Percentiles rank a stretch among this genome's conserved stretches.
phyloP scores from a whole-genome alignment of 2,888 invertebrate genomes.

The Platypus cylindrus region DNA sequence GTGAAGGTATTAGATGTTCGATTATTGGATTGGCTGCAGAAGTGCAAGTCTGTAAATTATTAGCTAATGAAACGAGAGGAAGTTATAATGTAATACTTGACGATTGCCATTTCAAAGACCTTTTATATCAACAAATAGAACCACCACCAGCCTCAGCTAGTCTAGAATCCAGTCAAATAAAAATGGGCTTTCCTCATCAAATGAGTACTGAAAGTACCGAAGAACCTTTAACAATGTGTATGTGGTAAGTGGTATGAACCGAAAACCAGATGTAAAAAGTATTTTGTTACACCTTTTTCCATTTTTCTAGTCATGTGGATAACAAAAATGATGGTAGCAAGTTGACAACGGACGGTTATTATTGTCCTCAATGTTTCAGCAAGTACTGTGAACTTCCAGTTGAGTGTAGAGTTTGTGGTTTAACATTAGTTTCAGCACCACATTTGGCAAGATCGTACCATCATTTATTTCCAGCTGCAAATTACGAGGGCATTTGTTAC shows the following conservation, averaged over 20 bases:
- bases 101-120: constrained; percentile 60
- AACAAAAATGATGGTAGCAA: constrained; percentile 54
- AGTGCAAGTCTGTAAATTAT: constrained; percentile 75
- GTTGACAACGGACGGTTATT: constrained; percentile 63
- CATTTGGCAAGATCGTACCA: constrained; percentile 96
- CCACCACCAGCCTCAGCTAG: constrained; percentile 60
- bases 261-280: neutral
- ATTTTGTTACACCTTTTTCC: neutral
- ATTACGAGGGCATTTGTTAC: constrained; percentile 61
- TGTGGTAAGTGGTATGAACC: constrained; percentile 53
- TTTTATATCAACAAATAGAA: constrained; percentile 51
- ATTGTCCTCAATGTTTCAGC: constrained; percentile 92
- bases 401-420: constrained; percentile 89
- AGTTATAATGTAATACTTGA: constrained; percentile 78
- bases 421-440: constrained; percentile 94
- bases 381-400: constrained; percentile 97
- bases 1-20: constrained; percentile 78
- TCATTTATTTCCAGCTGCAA: constrained; percentile 86
- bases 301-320: constrained; percentile 63
- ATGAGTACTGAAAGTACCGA: constrained; percentile 43
- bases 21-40: constrained; percentile 94
- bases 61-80: constrained; percentile 79
- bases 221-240: constrained; percentile 72
- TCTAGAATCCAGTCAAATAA: constrained; percentile 67
- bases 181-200: constrained; percentile 94